A percentile compares a stretch with the other conserved stretches of the same genome.
phyloP scores from a whole-genome alignment of 2,113 vertebrate species.

The Onychostoma macrolepis region DNA sequence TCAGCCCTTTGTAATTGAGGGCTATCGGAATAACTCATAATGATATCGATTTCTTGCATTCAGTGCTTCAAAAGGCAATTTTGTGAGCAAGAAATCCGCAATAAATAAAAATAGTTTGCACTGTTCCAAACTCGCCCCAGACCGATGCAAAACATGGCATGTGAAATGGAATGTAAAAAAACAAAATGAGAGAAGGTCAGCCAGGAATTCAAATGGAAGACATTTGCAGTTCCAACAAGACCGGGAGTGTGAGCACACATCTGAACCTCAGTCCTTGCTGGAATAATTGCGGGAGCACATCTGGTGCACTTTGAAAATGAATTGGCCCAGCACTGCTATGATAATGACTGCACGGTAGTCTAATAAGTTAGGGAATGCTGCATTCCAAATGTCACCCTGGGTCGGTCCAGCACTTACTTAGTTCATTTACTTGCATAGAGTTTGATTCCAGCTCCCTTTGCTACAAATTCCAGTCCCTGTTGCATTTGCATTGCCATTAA shows the following conservation, averaged over 20 bases:
- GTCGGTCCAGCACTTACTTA: slow-evolving; percentile 55
- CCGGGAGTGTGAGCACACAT: slow-evolving; percentile 60
- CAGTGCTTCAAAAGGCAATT: neutral
- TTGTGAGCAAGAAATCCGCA: slow-evolving; percentile 10
- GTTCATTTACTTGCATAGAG: slow-evolving; percentile 55
- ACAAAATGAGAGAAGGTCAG: slow-evolving; percentile 62
- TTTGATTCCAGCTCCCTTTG: slow-evolving; percentile 42
- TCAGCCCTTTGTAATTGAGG: neutral
- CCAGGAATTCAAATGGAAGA: slow-evolving; percentile 68
- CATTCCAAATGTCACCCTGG: slow-evolving; percentile 64
- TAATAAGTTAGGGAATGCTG: slow-evolving; percentile 65
- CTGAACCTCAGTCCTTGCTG: slow-evolving; percentile 61
- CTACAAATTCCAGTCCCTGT: neutral
- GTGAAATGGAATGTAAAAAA: slow-evolving; percentile 59
- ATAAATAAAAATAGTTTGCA: slow-evolving; percentile 45
- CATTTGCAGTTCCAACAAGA: slow-evolving; percentile 66
- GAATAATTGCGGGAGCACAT: slow-evolving; percentile 64
- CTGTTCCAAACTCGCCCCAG: slow-evolving; percentile 42
- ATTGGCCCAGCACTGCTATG: slow-evolving; percentile 60
- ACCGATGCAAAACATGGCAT: slow-evolving; percentile 54
- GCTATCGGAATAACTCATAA: neutral
- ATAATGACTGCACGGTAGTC: slow-evolving; percentile 63
- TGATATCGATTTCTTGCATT: neutral
- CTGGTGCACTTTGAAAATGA: slow-evolving; percentile 74
- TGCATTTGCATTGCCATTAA: neutral